Evolutionary conservation across 2,888 invertebrate genomes (phyloP).

Genomic region (Altica lythri): DNA sequence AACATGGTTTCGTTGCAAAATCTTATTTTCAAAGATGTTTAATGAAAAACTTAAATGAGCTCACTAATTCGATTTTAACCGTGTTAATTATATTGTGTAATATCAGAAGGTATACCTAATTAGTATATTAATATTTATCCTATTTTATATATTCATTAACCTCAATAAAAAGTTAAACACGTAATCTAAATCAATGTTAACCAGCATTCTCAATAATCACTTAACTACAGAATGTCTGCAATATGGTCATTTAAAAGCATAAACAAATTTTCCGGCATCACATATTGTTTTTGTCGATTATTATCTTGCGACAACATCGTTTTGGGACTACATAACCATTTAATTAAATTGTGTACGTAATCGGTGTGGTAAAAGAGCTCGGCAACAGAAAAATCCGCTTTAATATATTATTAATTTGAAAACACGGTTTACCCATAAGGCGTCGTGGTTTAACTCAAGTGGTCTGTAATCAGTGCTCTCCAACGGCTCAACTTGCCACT

Average conservation of each 20-base stretch:
- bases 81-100: no score
- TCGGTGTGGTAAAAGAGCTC: constrained; percentile 34
- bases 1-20: no score
- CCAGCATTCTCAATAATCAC: constrained; percentile 13
- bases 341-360: constrained; percentile 41
- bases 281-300: constrained; percentile 21
- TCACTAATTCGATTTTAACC: no score
- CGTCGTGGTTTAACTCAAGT: constrained; percentile 30
- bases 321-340: constrained; percentile 27
- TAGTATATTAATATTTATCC: no score
- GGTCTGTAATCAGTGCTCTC: constrained; percentile 42
- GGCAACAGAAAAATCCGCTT: constrained; percentile 31
- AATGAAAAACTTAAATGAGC: no score
- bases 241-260: constrained; percentile 29
- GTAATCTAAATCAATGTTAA: constrained; percentile 20
- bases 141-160: no score
- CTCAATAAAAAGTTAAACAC: constrained; percentile 20
- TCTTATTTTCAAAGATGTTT: no score
- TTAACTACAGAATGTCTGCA: constrained; percentile 21
- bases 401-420: constrained; percentile 39
- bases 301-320: constrained; percentile 11
- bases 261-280: constrained; percentile 21
- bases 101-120: no score
- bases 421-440: constrained; percentile 41
- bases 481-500: constrained; percentile 42